Base-by-base conservation (phyloP, 2,797 vertebrate genomes). In the Acanthurus leucopareius region DNA sequence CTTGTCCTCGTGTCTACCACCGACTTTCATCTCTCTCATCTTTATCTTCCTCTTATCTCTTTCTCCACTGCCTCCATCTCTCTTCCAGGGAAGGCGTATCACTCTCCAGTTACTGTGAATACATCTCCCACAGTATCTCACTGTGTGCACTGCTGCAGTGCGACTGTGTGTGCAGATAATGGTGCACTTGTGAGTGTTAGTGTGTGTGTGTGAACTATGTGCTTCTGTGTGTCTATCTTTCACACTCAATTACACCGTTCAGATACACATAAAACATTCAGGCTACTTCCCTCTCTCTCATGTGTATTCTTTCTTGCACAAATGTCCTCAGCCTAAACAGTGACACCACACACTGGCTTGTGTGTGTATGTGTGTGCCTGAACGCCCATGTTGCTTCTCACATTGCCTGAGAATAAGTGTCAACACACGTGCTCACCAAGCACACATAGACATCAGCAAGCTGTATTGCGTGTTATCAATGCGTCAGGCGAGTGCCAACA, bases 381-480 rank as follows among this genome's bases (percentile, higher is more conserved):
- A 61, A 70, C 1, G 13, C 53, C 74, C 32, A 25, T 66, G 74
- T 66, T 81, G 40, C 70, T 73, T 77, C 51, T 70, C 71, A 59
- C 79, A 84, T 85, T 71, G 68, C 76, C 86, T 80, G 86, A 84
- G 80, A 88, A 65, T 16, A 52, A 80, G 32, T 59, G 66, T 90
- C 86, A 89, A 88, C 84, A 86, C 82, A 88, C 48, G 14, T 80
- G 87, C 80, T 40, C 19, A 38, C 66, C 84, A 86, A 77, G 42
- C 76, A 22, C 79, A 59, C 66, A 42, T 52, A 52, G 57, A 60
- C 61, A 75, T 44, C 61, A 70, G 56, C 10, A 0, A 13, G 42
- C 73, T 64, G 38, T 10, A 19, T 45, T 51, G 73, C 62, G n/a
- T 82, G 82, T 74, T 88, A 84, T 83, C 59, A 48, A 69, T 51